Base-by-base conservation (phyloP, 2,797 vertebrate genomes). In the Tolypeutes matacus region DNA sequence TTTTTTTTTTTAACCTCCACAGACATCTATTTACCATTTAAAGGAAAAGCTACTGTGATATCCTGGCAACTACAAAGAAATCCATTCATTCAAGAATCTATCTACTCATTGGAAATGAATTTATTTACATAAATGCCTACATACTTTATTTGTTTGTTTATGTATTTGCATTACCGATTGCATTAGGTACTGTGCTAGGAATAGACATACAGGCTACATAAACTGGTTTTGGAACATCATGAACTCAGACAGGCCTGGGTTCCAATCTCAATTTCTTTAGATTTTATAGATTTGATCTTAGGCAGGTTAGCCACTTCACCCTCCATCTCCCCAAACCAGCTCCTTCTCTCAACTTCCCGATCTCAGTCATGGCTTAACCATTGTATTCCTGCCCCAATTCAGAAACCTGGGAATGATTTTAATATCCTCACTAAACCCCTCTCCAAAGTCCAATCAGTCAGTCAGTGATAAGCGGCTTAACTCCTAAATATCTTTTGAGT, bases 11-110 rank as follows among this genome's bases (percentile, higher is more conserved):
- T n/a, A n/a, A 51, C n/a, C 34, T 56, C 49, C 9, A 58, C 7
- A 82, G 80, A 69, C 29, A 14, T 84, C 60, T 69, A 18, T 69
- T 88, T 94, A 29, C 25, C 46, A 86, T 6, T 53, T 84, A 72
- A 95, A 87, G 85, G 27, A 86, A 94, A 91, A 86, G 25, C 11
- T 76, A n/a, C 18, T 36, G 39, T 13, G 58, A 65, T 56, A 81
- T 27, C 9, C 14, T 49, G 89, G 46, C 29, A 62, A 67, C 60
- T 64, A 81, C 31, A 56, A 78, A 73, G 65, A n/a, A 60, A 85
- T 39, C 13, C 53, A 46, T 58, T 42, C 46, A 49, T 58, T 75
- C 42, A 70, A 29, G 25, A 6, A 60, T 77, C 77, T 4, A 5
- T 42, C 7, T 76, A 23, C 13, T 95, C 25, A 49, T 60, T 53